Evolutionary conservation across 1,140 invertebrate species (phyloP).

Genomic region (Drosophila novamexicana): DNA sequence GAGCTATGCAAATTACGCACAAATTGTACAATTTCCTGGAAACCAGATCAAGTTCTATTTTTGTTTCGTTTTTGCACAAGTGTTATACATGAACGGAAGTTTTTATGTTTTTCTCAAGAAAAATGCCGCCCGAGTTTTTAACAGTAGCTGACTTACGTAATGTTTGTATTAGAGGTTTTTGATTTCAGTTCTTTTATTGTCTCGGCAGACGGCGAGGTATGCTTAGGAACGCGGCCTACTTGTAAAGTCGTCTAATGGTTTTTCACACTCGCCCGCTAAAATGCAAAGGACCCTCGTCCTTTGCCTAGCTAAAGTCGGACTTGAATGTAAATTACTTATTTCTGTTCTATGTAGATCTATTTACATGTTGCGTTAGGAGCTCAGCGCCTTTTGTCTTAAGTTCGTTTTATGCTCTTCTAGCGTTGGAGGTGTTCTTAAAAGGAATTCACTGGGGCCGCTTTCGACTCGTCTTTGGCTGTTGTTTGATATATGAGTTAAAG

Average conservation of each 20-base stretch:
- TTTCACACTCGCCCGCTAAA: slow-evolving; percentile 79
- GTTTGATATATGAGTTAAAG: slow-evolving; percentile 28
- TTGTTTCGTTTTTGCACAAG: slow-evolving; percentile 54
- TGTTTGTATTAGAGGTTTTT: slow-evolving; percentile 72
- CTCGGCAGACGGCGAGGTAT: background rate
- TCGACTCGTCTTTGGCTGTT: slow-evolving; percentile 7
- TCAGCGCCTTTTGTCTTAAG: slow-evolving; percentile 38
- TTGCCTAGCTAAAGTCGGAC: slow-evolving; percentile 34
- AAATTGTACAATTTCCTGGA: slow-evolving; percentile 80
- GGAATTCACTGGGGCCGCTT: slow-evolving; percentile 42
- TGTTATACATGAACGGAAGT: slow-evolving; percentile 53
- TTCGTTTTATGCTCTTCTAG: slow-evolving; percentile 13
- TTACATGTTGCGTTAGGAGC: slow-evolving; percentile 39
- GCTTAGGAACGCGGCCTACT: slow-evolving; percentile 15
- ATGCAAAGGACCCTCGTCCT: slow-evolving; percentile 40
- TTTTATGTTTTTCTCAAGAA: slow-evolving; percentile 72
- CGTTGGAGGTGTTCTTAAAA: slow-evolving; percentile 45
- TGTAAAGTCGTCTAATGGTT: slow-evolving; percentile 59
- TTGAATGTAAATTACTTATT: slow-evolving; percentile 64
- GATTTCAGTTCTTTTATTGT: slow-evolving; percentile 74
- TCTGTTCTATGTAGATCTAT: slow-evolving; percentile 24
- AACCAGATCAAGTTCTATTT: slow-evolving; percentile 41
- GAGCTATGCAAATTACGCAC: slow-evolving; percentile 73
- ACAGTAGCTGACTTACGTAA: slow-evolving; percentile 75
- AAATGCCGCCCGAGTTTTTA: slow-evolving; percentile 40